These are phyloP conservation scores for Ibycter americanus DNA, from an alignment of 2,797 vertebrate genomes.

Conservation along the genomic window DNA sequence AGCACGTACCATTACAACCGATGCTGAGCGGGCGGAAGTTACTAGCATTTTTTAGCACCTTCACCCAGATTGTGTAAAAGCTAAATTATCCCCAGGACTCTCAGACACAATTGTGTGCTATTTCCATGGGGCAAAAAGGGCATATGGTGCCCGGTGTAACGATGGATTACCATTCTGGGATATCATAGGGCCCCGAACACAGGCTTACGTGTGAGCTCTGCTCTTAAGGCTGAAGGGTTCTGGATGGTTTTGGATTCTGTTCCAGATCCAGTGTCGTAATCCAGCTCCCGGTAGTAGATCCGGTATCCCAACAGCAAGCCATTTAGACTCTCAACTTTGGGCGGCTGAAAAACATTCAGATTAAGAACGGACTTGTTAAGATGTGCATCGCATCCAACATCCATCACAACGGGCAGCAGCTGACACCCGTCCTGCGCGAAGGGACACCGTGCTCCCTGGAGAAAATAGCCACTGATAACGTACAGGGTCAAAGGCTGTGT, in stretches of 20 bases:
- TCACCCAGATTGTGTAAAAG: neutral
- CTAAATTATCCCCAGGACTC: neutral
- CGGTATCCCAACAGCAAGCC: constrained; percentile 90
- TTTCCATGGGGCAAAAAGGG: neutral
- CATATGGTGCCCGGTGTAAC: fast-evolving
- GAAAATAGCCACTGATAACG: neutral
- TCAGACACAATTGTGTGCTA: neutral
- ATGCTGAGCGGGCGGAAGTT: neutral
- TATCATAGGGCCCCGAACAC: neutral
- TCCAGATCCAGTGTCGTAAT: constrained; percentile 64
- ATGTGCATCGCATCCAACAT: neutral
- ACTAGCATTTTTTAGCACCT: neutral
- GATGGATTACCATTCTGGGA: fast-evolving
- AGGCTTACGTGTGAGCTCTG: constrained; percentile 82
- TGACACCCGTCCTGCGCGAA: neutral
- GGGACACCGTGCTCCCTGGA: neutral
- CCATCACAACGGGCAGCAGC: neutral
- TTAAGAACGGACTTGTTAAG: neutral
- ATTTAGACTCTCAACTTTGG: constrained; percentile 84
- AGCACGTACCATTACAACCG: neutral
- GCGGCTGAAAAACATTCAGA: constrained; percentile 79
- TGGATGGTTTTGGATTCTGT: constrained; percentile 72
- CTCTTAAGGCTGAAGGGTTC: constrained; percentile 76
- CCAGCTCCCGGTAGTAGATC: constrained; percentile 92
- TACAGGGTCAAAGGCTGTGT: neutral